phyloP scores from a whole-genome alignment of 2,888 invertebrate genomes.

The Fabriciana adippe region DNA sequence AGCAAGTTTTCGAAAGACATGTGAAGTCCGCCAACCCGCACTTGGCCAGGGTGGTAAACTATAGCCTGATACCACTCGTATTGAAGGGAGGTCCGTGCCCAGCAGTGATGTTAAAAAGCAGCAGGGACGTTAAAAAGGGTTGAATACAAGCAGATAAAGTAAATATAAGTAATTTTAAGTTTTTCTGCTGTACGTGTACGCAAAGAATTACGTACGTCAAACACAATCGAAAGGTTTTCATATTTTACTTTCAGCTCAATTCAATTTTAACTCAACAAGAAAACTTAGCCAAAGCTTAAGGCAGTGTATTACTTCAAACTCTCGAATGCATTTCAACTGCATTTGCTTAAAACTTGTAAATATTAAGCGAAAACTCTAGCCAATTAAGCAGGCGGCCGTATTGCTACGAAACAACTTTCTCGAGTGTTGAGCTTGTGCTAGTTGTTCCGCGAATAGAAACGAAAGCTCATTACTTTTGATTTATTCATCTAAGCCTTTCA shows the following conservation, averaged over 20 bases:
- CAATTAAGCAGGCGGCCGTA: slow-evolving; percentile 69
- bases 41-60: no score
- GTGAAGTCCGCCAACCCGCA: no score
- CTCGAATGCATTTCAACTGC: slow-evolving; percentile 56
- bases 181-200: no score
- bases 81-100: no score
- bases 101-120: no score
- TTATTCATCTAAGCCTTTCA: slow-evolving; percentile 46
- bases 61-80: no score
- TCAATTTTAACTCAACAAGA: slow-evolving; percentile 50
- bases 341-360: slow-evolving; percentile 70
- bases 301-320: slow-evolving; percentile 54
- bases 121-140: no score
- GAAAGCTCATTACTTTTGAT: slow-evolving; percentile 65
- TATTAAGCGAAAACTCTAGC: slow-evolving; percentile 68
- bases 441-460: slow-evolving; percentile 54
- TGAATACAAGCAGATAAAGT: no score
- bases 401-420: slow-evolving; percentile 62
- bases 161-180: no score
- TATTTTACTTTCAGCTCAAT: slow-evolving; percentile 42
- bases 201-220: neutral
- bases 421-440: slow-evolving; percentile 50
- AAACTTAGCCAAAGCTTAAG: slow-evolving; percentile 46
- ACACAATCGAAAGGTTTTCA: slow-evolving; percentile 2
- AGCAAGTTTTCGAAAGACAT: no score